phyloP scores from a whole-genome alignment of 2,888 invertebrate genomes.

The Cephus rjabovi region DNA sequence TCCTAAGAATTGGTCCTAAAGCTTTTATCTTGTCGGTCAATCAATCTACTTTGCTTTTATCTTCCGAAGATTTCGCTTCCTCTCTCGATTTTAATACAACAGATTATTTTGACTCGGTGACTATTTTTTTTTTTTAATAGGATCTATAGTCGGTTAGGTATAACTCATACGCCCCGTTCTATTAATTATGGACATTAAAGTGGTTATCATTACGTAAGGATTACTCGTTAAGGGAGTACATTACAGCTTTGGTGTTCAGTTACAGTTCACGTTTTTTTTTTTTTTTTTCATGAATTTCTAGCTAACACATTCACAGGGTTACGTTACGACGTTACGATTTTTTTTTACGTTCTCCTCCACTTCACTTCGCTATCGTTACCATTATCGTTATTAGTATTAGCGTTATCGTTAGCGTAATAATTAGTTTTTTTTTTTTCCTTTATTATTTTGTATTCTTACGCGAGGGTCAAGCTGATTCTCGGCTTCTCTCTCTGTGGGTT shows the following conservation, averaged over 20 bases:
- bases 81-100: background rate
- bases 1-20: background rate
- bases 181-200: constrained; percentile 5
- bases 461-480: background rate
- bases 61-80: background rate
- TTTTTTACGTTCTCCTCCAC: constrained; percentile 6
- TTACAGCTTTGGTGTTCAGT: constrained; percentile 65
- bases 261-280: constrained; percentile 53
- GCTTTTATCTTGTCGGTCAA: background rate
- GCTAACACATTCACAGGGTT: constrained; percentile 22
- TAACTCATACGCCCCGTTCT: constrained; percentile 7
- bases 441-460: background rate
- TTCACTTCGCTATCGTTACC: constrained; percentile 9
- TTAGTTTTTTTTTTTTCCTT: background rate
- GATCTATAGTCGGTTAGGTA: constrained; percentile 3
- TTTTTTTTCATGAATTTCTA: constrained; percentile 24
- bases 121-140: background rate
- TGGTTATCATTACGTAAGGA: constrained; percentile 1
- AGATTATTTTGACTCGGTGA: background rate
- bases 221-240: constrained; percentile 18
- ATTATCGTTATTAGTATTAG: constrained; percentile 10
- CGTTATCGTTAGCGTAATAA: constrained; percentile 1
- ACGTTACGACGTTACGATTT: constrained; percentile 5
- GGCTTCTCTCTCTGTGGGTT: background rate
- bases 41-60: background rate